These are phyloP conservation scores for Drosophila erecta DNA, from an alignment of 1,140 invertebrate species.

Conservation along the genomic window DNA sequence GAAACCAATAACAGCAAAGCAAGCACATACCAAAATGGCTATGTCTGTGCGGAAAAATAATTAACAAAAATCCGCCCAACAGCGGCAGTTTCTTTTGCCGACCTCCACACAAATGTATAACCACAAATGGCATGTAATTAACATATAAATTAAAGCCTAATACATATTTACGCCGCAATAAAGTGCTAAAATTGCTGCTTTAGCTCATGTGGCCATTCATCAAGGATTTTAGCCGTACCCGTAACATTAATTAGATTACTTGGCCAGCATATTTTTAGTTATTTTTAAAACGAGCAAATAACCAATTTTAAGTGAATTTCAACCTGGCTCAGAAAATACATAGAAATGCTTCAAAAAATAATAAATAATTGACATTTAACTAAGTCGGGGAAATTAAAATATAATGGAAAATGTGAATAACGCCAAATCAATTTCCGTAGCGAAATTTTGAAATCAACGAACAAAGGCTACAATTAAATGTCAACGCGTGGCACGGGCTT, in stretches of 20 bases:
- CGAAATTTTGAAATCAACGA: slow-evolving; percentile 18
- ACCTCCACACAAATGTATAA: slow-evolving; percentile 8
- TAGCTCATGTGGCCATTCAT: slow-evolving; percentile 1
- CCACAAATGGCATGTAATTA: slow-evolving; percentile 65
- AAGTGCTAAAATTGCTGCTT: slow-evolving; percentile 52
- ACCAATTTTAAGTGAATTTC: no score
- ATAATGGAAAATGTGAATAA: slow-evolving; percentile 19
- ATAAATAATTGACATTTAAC: slow-evolving; percentile 27
- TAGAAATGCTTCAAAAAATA: slow-evolving; percentile 4
- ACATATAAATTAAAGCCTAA: slow-evolving; percentile 78
- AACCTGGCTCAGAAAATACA: neutral
- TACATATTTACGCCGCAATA: slow-evolving; percentile 61
- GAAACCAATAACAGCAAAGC: slow-evolving; percentile 48
- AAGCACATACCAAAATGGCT: slow-evolving; percentile 14
- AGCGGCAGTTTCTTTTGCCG: slow-evolving; percentile 29
- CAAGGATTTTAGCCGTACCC: neutral
- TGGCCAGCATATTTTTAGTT: no score
- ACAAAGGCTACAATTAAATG: slow-evolving; percentile 45
- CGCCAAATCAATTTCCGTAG: slow-evolving; percentile 63
- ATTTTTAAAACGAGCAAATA: no score
- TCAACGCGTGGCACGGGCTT: slow-evolving; percentile 29
- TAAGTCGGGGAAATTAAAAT: slow-evolving; percentile 6
- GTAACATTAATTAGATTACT: no score
- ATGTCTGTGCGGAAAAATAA: slow-evolving; percentile 55
- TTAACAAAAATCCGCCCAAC: slow-evolving; percentile 71